Conservation (phyloP, 2,888 invertebrate genomes). For the Sarcophaga subvicina region DNA sequence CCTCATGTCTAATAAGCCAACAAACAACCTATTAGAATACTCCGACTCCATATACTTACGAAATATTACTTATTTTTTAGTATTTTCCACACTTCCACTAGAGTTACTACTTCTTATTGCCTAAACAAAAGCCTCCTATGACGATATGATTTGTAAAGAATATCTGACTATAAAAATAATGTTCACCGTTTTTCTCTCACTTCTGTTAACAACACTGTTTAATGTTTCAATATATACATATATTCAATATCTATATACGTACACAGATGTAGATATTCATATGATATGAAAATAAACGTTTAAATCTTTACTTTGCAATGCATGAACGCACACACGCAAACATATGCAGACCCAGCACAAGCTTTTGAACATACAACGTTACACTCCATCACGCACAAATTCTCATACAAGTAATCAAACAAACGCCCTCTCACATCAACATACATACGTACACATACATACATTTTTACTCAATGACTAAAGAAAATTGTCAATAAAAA, state of each 20-base stretch:
- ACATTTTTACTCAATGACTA: background rate
- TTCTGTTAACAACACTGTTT: background rate
- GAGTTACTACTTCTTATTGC: too few species aligned
- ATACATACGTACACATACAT: background rate
- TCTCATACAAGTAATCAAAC: background rate
- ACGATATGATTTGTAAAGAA: too few species aligned
- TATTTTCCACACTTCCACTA: too few species aligned
- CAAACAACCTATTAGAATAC: too few species aligned
- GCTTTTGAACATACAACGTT: background rate
- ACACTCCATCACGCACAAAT: background rate
- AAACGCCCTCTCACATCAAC: background rate
- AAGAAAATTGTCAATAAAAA: conserved; percentile 2
- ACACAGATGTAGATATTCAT: background rate
- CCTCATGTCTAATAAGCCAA: too few species aligned
- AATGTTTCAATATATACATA: background rate
- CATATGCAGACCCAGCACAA: background rate
- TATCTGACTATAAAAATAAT: background rate
- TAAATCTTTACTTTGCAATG: background rate
- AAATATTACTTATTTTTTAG: too few species aligned
- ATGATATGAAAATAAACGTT: conserved; percentile 10
- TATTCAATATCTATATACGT: background rate
- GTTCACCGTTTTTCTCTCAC: background rate
- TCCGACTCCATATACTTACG: too few species aligned
- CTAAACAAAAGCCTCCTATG: too few species aligned
- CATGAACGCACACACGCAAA: background rate